These are phyloP conservation scores for Dryobotodes eremita DNA, from an alignment of 2,888 invertebrate genomes.

Conservation along the genomic window DNA sequence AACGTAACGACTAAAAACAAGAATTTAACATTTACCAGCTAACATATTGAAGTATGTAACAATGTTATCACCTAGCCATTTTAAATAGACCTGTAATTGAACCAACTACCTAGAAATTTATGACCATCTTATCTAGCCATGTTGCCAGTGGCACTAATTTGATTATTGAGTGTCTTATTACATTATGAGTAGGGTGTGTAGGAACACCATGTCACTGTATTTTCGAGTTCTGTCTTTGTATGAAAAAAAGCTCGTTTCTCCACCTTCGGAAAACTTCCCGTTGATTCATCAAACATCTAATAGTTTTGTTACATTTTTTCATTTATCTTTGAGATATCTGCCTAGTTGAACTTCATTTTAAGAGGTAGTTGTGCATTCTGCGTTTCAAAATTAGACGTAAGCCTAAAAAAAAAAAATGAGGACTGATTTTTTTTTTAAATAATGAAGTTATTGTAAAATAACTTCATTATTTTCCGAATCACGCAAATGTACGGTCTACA, in stretches of 20 bases:
- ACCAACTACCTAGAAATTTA: conserved; percentile 23
- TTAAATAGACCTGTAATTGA: conserved; percentile 40
- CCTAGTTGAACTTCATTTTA: not conserved
- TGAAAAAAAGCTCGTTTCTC: not conserved
- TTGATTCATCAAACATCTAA: not conserved
- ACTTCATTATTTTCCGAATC: not conserved
- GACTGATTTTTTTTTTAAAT: too few species aligned
- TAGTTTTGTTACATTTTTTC: not conserved
- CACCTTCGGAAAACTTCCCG: not conserved
- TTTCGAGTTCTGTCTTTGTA: not conserved
- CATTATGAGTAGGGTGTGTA: conserved; percentile 1
- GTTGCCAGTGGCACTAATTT: conserved; percentile 39
- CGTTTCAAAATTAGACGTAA: not conserved
- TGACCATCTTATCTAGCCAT: conserved; percentile 34
- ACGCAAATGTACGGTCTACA: not conserved
- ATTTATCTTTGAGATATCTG: not conserved
- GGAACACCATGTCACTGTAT: not conserved
- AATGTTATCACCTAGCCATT: conserved; percentile 41
- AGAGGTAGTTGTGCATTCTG: not conserved
- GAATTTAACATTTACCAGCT: not conserved
- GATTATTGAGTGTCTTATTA: conserved; percentile 30
- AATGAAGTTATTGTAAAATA: too few species aligned
- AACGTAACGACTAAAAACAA: conserved; percentile 5
- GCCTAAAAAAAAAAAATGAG: too few species aligned
- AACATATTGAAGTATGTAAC: conserved; percentile 24